Percentiles rank a stretch among this genome's conserved stretches.
These are phyloP conservation scores for Aquatica leii DNA, from an alignment of 2,888 invertebrate species.

Conservation along the genomic window DNA sequence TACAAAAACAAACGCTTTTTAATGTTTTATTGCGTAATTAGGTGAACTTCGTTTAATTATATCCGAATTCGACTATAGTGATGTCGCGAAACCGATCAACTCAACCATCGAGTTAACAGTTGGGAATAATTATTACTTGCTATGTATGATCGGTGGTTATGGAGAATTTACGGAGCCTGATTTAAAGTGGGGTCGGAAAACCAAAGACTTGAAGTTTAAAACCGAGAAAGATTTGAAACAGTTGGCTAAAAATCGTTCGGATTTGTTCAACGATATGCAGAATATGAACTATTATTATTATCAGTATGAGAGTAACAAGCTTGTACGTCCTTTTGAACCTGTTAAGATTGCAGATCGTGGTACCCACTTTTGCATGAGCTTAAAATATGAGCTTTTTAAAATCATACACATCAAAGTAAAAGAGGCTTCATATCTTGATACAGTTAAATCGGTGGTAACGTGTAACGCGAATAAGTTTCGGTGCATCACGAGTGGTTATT, in stretches of 20 bases:
- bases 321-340: conserved; percentile 52
- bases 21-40: conserved; percentile 5
- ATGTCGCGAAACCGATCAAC: background rate
- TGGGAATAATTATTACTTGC: background rate
- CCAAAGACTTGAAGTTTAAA: conserved; percentile 1
- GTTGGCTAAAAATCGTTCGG: conserved; percentile 34
- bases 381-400: conserved; percentile 52
- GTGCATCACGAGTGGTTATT: conserved; percentile 54
- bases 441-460: conserved; percentile 15
- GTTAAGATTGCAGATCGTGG: conserved; percentile 52
- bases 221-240: conserved; percentile 1
- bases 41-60: conserved; percentile 10
- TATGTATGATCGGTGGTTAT: background rate
- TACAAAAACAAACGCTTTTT: too few relatives aligned
- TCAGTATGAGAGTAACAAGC: conserved; percentile 50
- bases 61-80: background rate
- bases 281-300: conserved; percentile 20
- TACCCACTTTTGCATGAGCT: conserved; percentile 54
- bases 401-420: conserved; percentile 51
- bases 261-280: conserved; percentile 26
- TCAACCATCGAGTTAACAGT: background rate
- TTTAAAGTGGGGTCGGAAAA: background rate
- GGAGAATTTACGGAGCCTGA: background rate
- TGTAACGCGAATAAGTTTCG: conserved; percentile 57
- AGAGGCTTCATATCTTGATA: conserved; percentile 34